Conservation (phyloP, 2,888 invertebrate genomes). For the Neria commutata region DNA sequence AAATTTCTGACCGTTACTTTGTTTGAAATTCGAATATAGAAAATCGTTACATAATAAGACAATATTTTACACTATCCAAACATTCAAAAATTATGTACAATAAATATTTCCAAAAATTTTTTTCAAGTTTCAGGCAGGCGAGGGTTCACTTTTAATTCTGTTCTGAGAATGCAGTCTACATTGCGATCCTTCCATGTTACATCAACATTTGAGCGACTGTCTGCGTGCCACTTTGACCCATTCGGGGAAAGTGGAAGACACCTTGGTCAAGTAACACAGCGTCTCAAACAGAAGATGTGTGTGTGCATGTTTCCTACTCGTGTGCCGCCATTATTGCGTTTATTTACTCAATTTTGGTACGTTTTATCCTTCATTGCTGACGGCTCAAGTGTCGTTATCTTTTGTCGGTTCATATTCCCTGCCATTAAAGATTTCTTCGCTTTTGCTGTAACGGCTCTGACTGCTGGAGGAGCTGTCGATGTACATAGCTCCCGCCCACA, state of each 20-base stretch:
- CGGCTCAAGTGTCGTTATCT: conserved; percentile 35
- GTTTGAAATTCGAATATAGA: no score
- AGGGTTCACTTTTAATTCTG: no score
- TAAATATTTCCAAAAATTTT: not conserved
- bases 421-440: no score
- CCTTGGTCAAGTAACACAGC: no score
- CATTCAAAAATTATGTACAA: no score
- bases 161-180: no score
- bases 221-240: not conserved
- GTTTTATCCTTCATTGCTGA: conserved; percentile 49
- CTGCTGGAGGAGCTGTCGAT: no score
- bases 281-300: conserved; percentile 19
- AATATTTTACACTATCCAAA: not conserved
- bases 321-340: conserved; percentile 46
- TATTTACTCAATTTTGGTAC: conserved; percentile 51
- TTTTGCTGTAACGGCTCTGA: not conserved
- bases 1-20: no score
- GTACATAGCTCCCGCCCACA: no score
- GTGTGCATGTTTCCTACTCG: conserved; percentile 42
- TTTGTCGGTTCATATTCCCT: not conserved
- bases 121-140: not conserved
- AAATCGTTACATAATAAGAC: not conserved
- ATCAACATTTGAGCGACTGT: not conserved
- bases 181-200: not conserved
- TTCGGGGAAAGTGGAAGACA: no score